Base-by-base conservation (phyloP, 1,140 invertebrate genomes). In the Temnothorax longispinosus region DNA sequence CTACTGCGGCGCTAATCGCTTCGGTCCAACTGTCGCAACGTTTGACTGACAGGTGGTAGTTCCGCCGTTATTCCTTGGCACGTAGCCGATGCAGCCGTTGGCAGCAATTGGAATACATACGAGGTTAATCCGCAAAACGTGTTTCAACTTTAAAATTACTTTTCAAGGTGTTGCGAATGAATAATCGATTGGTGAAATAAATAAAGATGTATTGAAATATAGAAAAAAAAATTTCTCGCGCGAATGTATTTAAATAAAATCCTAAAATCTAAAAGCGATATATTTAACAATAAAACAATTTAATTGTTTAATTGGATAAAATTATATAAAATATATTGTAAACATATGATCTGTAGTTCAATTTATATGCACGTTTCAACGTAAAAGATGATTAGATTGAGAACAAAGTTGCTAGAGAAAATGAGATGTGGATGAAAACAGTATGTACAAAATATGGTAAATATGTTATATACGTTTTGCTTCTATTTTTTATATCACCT, bases 1-100 rank as follows among this genome's bases (percentile, higher is more conserved):
- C 54, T 82, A 82, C 65, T 85, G 56, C 60, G 60, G 58, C 50
- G 80, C 58, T 85, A 85, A 88, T 85, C 80, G 87, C 54, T 71
- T 85, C 72, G 74, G 75, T 85, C 15, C 47, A 56, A 32, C 47
- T 54, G 69, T 52, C 60, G 65, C 64, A 69, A 54, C 27, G 64
- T 76, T 58, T 81, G 78, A 74, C 71, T 74, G 88, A 84, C 47
- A 60, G 64, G 64, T 54, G 62, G 47, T 54, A 50, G 65, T 88
- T 88, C 18, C 71, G 21, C 47, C 69, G 41, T 56, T 82, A 58
- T 74, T 84, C 54, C 54, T 62, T 84, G 69, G 67, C 56, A 84
- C 69, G 69, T 84, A 84, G 80, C 80, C 69, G 67, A 3, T 32
- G 38, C 52, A 65, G 76, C 60, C 76, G 32, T n/a, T 56, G 67